phyloP scores from a whole-genome alignment of 2,797 vertebrate species.

The Heliangelus exortis region DNA sequence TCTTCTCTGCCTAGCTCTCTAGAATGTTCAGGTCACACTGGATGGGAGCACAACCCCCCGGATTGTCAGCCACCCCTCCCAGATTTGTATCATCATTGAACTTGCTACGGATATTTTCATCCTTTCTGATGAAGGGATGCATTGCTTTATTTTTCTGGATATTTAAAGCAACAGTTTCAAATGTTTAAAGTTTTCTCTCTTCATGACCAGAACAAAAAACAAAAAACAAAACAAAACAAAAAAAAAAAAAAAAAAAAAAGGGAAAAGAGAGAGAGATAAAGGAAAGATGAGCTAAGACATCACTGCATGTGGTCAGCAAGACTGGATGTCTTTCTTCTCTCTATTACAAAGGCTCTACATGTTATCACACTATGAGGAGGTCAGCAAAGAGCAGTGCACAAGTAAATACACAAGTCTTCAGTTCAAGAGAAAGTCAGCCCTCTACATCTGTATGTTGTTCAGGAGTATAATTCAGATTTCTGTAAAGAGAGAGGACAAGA shows the following conservation, averaged over 20 bases:
- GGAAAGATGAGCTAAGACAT: background rate
- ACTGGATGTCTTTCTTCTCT: background rate
- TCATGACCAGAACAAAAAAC: no score
- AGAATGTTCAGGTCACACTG: no score
- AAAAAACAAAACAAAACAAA: no score
- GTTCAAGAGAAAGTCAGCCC: background rate
- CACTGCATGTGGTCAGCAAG: background rate
- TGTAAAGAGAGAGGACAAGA: background rate
- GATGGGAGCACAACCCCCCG: no score
- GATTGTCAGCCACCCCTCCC: no score
- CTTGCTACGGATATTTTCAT: background rate
- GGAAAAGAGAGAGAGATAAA: background rate
- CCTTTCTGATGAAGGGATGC: background rate
- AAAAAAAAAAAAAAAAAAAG: no score
- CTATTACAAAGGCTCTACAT: accelerated
- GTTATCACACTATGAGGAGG: background rate
- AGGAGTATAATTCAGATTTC: background rate
- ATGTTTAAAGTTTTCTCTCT: background rate
- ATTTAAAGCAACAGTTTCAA: background rate
- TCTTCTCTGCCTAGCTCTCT: no score
- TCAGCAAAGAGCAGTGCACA: background rate
- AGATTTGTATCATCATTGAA: no score
- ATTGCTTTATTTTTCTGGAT: background rate
- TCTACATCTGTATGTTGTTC: accelerated
- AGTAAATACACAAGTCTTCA: accelerated